A percentile compares a stretch with the other conserved stretches of the same genome.
These are phyloP conservation scores for Felis catus DNA, from an alignment of 2,113 vertebrate genomes.

Conservation along the genomic window DNA sequence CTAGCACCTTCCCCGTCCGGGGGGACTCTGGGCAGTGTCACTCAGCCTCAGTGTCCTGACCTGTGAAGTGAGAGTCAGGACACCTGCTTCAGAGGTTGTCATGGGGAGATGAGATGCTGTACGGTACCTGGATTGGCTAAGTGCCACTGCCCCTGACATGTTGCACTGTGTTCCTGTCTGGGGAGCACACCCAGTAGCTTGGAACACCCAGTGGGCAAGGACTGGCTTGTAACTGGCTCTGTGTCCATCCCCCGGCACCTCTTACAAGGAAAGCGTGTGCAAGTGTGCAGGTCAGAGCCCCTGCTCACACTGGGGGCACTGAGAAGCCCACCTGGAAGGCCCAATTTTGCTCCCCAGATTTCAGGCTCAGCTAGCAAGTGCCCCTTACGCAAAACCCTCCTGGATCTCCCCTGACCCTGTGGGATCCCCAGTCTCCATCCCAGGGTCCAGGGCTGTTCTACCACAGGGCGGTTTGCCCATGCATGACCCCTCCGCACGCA, in stretches of 20 bases:
- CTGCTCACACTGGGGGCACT: fast-evolving
- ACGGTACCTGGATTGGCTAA: background rate
- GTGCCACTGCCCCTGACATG: background rate
- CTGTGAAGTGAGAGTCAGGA: background rate
- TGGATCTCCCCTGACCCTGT: background rate
- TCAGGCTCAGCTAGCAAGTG: background rate
- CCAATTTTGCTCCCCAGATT: background rate
- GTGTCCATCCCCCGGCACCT: background rate
- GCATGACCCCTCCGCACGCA: background rate
- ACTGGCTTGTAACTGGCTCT: background rate
- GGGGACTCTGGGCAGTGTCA: background rate
- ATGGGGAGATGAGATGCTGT: background rate
- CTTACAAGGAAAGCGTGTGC: background rate
- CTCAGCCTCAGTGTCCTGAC: background rate
- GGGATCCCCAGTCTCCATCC: background rate
- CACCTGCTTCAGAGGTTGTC: background rate
- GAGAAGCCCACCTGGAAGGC: background rate
- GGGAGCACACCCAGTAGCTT: background rate
- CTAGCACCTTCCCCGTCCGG: background rate
- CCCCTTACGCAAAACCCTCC: background rate
- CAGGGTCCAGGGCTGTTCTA: background rate
- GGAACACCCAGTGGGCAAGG: background rate
- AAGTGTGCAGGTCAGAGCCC: fast-evolving
- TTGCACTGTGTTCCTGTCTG: fast-evolving
- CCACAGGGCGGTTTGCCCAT: fast-evolving